phyloP scores from a whole-genome alignment of 1,140 invertebrate genomes.

The Sycobia sp. region DNA sequence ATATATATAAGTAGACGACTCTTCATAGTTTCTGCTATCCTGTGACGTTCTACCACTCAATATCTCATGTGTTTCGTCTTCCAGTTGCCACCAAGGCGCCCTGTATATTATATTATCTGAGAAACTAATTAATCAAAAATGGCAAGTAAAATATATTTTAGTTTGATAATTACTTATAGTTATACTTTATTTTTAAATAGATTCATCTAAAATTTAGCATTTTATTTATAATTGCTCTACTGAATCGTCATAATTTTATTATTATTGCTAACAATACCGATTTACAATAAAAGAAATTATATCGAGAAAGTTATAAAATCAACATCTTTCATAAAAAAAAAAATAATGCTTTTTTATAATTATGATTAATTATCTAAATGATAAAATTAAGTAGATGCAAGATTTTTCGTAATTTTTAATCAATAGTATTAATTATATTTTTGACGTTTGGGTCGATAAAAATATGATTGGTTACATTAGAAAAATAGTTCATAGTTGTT shows the following conservation, averaged over 20 bases:
- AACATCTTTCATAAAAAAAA: too few relatives aligned
- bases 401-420: too few relatives aligned
- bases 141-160: neutral
- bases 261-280: too few relatives aligned
- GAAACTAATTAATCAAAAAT: too few relatives aligned
- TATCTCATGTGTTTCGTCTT: conserved; percentile 1
- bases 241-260: neutral
- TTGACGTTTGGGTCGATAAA: neutral
- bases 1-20: neutral
- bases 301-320: too few relatives aligned
- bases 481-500: neutral
- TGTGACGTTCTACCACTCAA: neutral
- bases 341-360: too few relatives aligned
- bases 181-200: neutral
- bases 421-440: too few relatives aligned
- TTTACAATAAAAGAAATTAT: too few relatives aligned
- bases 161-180: neutral
- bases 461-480: neutral
- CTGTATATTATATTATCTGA: too few relatives aligned
- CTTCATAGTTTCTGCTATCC: neutral
- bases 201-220: neutral
- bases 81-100: too few relatives aligned
- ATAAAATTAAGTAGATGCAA: too few relatives aligned
- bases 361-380: too few relatives aligned
- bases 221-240: neutral